Base-by-base conservation (phyloP, 2,797 vertebrate genomes). In the Anomalospiza imberbis region DNA sequence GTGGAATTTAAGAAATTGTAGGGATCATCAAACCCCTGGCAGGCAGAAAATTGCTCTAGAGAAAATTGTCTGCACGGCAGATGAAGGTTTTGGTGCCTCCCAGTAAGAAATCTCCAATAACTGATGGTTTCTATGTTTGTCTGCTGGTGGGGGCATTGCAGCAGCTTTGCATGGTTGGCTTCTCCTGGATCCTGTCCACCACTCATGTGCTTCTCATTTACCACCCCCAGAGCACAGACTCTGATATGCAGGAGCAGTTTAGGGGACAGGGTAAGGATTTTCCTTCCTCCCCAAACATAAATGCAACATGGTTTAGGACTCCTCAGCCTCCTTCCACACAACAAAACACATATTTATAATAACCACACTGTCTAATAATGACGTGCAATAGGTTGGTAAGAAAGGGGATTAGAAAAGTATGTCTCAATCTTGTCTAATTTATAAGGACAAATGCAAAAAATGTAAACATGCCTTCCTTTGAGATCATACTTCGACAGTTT, bases 371-470 rank as follows among this genome's bases (percentile, higher is more conserved):
- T 36, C 24, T 44, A 47, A 71, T 16, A 81, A 5, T 32, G 19
- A 25, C 6, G 12, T 1, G 0, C 26, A 80, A 28, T 17, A 47
- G 1, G 13, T 32, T 32, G 4, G 16, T 42, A 19, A 44, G 40
- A 42, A 71, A 44, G 1, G 11, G 1, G 2, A 29, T n/a, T 48
- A 13, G 5, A 15, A 22, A 0, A 55, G 3, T 10, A 25, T 5
- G 2, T 40, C 42, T 15, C 61, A n/a, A 1, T 28, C 28, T 13
- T 10, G 18, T 17, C 21, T n/a, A 72, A 6, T 1, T 38, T 38
- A 8, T 2, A 51, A 10, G 3, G 15, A 67, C 2, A 67, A 65
- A 61, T 15, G 5, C 10, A 77, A n/a, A 81, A 74, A 57, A 0
- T 40, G 4, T 18, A n/a, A 66, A 2, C 4, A 6, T 26, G 9